These are phyloP conservation scores for Epirrhoe alternata DNA, from an alignment of 2,888 invertebrate species.

Conservation along the genomic window DNA sequence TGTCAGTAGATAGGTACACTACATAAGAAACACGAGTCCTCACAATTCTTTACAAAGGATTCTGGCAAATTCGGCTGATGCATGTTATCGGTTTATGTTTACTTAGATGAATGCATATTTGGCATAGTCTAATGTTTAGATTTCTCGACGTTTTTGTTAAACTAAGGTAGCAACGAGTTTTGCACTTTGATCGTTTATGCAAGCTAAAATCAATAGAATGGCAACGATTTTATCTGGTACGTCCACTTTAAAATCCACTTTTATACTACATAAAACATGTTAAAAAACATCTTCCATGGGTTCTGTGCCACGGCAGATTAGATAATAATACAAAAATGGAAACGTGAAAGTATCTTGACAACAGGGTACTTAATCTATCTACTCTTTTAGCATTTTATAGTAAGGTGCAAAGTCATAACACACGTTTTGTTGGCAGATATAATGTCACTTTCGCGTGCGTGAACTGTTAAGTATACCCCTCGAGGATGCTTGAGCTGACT, in stretches of 20 bases:
- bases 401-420: constrained; percentile 33
- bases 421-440: constrained; percentile 30
- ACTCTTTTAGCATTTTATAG: constrained; percentile 20
- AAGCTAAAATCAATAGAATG: constrained; percentile 62
- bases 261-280: neutral
- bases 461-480: constrained; percentile 42
- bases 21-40: too few relatives aligned
- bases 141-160: neutral
- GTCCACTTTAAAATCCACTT: neutral
- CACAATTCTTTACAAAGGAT: too few relatives aligned
- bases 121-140: too few relatives aligned
- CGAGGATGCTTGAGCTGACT: constrained; percentile 38
- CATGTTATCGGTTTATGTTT: too few relatives aligned
- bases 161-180: constrained; percentile 4
- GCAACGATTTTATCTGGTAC: constrained; percentile 27
- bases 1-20: too few relatives aligned
- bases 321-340: constrained; percentile 1
- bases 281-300: neutral
- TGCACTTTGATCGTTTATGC: constrained; percentile 56
- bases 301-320: neutral
- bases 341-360: neutral
- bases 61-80: too few relatives aligned
- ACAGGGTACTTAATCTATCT: constrained; percentile 3
- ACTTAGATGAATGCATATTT: too few relatives aligned
- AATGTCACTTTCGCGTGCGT: constrained; percentile 39